phyloP scores from a whole-genome alignment of 2,888 invertebrate genomes.

The Apodemia hepburni region DNA sequence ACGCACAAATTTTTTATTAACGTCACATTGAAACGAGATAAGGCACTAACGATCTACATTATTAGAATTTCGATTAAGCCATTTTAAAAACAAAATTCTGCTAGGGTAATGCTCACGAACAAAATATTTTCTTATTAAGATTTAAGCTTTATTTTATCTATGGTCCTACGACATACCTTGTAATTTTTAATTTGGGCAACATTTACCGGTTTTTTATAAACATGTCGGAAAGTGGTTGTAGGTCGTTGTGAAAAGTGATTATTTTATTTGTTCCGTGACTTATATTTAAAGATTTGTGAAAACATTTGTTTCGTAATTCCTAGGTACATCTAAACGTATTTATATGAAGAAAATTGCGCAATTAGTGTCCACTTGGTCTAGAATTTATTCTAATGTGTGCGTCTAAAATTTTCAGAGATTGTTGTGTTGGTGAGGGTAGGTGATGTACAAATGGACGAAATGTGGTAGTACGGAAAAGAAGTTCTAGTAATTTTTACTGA shows the following conservation, averaged over 20 bases:
- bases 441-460: constrained; percentile 59
- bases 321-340: neutral
- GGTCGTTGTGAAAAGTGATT: constrained; percentile 37
- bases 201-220: constrained; percentile 45
- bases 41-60: too few species aligned
- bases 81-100: too few species aligned
- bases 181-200: constrained; percentile 32
- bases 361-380: constrained; percentile 32
- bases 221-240: constrained; percentile 66
- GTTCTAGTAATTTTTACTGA: constrained; percentile 38
- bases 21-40: too few species aligned
- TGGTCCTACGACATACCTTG: too few species aligned
- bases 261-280: constrained; percentile 22
- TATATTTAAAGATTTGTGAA: constrained; percentile 34
- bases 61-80: too few species aligned
- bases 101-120: too few species aligned
- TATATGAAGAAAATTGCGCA: constrained; percentile 12
- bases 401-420: constrained; percentile 56
- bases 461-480: constrained; percentile 59
- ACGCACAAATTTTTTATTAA: too few species aligned
- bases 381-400: constrained; percentile 46
- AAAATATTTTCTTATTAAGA: too few species aligned
- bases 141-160: too few species aligned
- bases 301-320: neutral
- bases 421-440: constrained; percentile 65